Base-by-base conservation (phyloP, 2,888 invertebrate genomes). In the Andrena minutula region DNA sequence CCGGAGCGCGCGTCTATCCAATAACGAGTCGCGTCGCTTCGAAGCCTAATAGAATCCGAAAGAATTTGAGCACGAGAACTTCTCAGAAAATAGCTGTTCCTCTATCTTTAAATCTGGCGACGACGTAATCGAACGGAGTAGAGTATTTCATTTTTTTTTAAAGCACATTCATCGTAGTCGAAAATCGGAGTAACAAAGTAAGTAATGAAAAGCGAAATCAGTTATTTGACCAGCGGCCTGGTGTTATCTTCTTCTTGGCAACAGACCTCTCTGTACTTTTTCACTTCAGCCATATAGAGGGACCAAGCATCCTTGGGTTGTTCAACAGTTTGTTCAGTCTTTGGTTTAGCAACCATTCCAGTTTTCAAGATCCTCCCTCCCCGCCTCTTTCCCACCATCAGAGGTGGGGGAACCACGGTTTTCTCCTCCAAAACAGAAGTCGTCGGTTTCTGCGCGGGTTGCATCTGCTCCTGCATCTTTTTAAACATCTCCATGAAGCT, bases 191-290 rank as follows among this genome's bases (percentile, higher is more conserved):
- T 78, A 65, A 82, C 76, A 84, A 82, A 83, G 73, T 82, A 84
- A 82, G 83, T 85, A 88, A 82, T 79, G 65, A 72, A 56, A 70
- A 73, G 60, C 41, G 60, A 71, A 68, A 75, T 75, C 51, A 88
- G 86, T 95, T 96, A 98, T 96, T 98, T 98, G 82, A 98, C 98
- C 83, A 99, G 95, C 8, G 98, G 98, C 89, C 98, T 95, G 63
- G 98, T 98, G 94, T 98, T 98, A 86, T 97, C 96, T 92, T 98
- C 98, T 90, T 98, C 98, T 94, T 98, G 98, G 94, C 98, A 98
- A 83, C 98, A 98, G 72, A 98, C 97, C 93, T 98, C 98, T 92
- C 98, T 97, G 93, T 98, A 99, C 92, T 97, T 97, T 92, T 98
- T 97, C 23, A 99, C 98, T 95, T 98, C 99, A 82, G 97, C 97